phyloP scores from a whole-genome alignment of 2,113 vertebrate genomes.

The Puffinus mauretanicus region DNA sequence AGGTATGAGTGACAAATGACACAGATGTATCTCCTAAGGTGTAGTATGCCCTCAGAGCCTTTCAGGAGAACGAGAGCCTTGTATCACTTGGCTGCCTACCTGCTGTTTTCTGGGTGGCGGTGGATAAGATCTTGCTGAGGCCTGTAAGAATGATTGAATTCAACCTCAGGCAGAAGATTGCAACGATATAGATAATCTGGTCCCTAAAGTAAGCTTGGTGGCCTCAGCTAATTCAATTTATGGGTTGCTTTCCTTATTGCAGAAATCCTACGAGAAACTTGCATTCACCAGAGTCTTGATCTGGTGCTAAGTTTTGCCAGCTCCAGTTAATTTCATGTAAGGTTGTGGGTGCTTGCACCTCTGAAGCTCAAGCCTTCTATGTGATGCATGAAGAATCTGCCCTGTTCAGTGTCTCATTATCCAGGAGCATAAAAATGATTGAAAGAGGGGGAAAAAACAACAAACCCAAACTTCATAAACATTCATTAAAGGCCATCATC shows the following conservation, averaged over 20 bases:
- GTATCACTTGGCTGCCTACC: not conserved
- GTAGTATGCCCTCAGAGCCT: not conserved
- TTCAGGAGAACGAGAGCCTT: not conserved
- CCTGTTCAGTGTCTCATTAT: not conserved
- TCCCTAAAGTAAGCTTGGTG: conserved; percentile 23
- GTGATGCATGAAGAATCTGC: not conserved
- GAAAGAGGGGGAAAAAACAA: not conserved
- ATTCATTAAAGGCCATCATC: conserved; percentile 15
- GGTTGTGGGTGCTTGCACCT: not conserved
- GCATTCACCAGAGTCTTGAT: not conserved
- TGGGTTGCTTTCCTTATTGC: not conserved
- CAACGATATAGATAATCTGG: not conserved
- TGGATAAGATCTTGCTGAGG: not conserved
- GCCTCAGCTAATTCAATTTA: conserved; percentile 17
- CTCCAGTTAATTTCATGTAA: not conserved
- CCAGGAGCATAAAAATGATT: conserved; percentile 9
- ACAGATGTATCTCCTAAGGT: not conserved
- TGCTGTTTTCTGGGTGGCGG: not conserved
- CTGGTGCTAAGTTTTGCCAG: not conserved
- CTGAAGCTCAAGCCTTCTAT: not conserved
- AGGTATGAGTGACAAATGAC: not conserved
- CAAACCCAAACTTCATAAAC: not conserved
- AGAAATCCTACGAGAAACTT: not conserved
- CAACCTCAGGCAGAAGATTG: not conserved
- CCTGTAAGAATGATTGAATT: not conserved